These are phyloP conservation scores for Zootoca vivipara DNA, from an alignment of 2,113 vertebrate species.

Conservation along the genomic window DNA sequence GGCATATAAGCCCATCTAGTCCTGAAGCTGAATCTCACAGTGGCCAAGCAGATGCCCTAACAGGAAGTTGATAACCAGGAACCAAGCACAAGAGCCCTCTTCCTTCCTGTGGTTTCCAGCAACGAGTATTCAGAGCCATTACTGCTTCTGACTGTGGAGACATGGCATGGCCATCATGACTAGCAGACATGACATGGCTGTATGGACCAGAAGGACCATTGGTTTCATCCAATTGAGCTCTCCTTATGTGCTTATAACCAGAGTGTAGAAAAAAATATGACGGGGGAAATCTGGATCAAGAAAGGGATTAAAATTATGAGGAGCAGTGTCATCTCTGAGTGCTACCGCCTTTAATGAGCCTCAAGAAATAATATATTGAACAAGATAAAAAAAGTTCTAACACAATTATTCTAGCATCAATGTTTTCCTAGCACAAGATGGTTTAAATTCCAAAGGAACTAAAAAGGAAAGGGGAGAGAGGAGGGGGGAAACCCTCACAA, in stretches of 20 bases:
- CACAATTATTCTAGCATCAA: slow-evolving; percentile 51
- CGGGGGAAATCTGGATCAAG: background rate
- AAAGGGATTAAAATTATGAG: background rate
- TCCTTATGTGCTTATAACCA: background rate
- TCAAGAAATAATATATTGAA: slow-evolving; percentile 8
- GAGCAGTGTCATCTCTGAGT: background rate
- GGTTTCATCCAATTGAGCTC: background rate
- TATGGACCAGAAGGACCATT: background rate
- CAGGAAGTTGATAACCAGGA: no score
- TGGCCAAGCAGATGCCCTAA: no score
- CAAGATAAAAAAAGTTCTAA: slow-evolving; percentile 28
- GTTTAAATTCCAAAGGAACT: slow-evolving; percentile 65
- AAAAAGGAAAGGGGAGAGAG: background rate
- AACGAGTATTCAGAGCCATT: no score
- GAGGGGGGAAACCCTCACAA: background rate
- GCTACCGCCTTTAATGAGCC: background rate
- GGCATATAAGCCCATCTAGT: no score
- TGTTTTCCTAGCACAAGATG: slow-evolving; percentile 53
- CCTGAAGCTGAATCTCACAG: no score
- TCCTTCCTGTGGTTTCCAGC: no score
- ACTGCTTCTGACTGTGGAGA: no score
- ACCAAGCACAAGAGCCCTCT: no score
- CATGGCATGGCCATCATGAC: no score
- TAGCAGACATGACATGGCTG: no score
- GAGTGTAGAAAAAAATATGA: background rate